A percentile compares a stretch with the other conserved stretches of the same genome.
Evolutionary conservation across 2,113 vertebrate species (phyloP).

Genomic region (Callaeas wilsoni): DNA sequence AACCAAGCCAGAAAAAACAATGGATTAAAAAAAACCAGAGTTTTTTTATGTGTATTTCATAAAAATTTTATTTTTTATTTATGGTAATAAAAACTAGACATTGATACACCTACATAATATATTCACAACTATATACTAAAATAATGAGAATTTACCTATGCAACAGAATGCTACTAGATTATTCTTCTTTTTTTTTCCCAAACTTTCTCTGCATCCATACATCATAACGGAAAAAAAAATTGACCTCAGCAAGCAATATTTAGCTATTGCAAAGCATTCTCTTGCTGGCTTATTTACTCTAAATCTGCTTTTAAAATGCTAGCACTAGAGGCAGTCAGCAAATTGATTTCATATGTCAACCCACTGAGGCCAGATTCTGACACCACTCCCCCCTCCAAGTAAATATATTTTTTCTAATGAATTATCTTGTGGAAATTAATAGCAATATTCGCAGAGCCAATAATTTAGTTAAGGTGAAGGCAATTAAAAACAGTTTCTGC

Average conservation of each 20-base stretch:
- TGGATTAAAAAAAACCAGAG: rapidly evolving
- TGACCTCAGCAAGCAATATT: background rate
- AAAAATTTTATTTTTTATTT: background rate
- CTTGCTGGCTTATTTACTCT: background rate
- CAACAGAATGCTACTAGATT: background rate
- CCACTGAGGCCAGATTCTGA: background rate
- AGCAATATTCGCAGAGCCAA: background rate
- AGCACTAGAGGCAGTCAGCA: background rate
- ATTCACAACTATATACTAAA: background rate
- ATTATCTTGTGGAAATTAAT: background rate
- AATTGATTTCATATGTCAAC: background rate
- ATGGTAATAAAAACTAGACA: background rate
- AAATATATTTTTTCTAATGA: background rate
- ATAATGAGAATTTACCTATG: background rate
- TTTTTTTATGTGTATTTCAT: background rate
- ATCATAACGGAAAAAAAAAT: background rate
- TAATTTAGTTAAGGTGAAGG: background rate
- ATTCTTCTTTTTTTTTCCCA: background rate
- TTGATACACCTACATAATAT: background rate
- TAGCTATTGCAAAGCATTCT: background rate
- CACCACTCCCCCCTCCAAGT: background rate
- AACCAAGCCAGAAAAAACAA: background rate
- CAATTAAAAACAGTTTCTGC: background rate
- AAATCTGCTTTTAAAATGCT: background rate
- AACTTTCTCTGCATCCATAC: background rate